Base-by-base conservation (phyloP, 2,888 invertebrate genomes). In the Sesamia inferens region DNA sequence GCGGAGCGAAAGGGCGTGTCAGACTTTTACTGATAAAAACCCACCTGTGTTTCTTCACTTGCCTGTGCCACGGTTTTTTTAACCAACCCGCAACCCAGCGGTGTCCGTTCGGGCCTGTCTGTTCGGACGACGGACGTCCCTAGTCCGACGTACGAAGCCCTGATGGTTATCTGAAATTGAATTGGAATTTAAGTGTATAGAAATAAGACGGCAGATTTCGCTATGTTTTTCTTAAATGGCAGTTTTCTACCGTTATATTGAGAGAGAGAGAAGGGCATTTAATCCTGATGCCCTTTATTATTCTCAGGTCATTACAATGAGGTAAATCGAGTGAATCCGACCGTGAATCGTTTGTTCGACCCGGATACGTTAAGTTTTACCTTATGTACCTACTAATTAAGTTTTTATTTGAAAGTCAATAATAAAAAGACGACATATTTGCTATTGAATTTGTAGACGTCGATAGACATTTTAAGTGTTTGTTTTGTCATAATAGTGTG, bases 281-380 rank as follows among this genome's bases (percentile, higher is more conserved):
- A 64, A 68, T 77, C 68, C 22, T 64, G 68, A 62, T 68, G 58
- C 42, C 67, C 67, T 68, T 74, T 77, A 79, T 85, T 81, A 84
- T 66, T 75, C 71, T 58, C 76, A 73, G 71, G 62, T 81, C 80
- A 76, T 85, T 78, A 81, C 81, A 73, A 68, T 69, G 74, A 71
- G 74, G 76, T 85, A 73, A 86, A 87, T 88, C 65, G 83, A 70
- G 87, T 85, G 88, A 58, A 88, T 70, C 78, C 67, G 65, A 67
- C 63, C 76, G 80, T 76, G 51, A 82, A 63, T n/a, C 74, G 58
- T 78, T 78, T 75, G 74, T 78, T 78, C 61, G 61, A 66, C 48
- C 31, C 44, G 19, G 44, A 47, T 70, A 67, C 63, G 55, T 63
- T 59, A 47, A 47, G 13, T 61, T 54, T 19, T 55, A 78, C 42